Evolutionary conservation across 2,113 vertebrate species (phyloP).

Genomic region (Mesitornis unicolor): DNA sequence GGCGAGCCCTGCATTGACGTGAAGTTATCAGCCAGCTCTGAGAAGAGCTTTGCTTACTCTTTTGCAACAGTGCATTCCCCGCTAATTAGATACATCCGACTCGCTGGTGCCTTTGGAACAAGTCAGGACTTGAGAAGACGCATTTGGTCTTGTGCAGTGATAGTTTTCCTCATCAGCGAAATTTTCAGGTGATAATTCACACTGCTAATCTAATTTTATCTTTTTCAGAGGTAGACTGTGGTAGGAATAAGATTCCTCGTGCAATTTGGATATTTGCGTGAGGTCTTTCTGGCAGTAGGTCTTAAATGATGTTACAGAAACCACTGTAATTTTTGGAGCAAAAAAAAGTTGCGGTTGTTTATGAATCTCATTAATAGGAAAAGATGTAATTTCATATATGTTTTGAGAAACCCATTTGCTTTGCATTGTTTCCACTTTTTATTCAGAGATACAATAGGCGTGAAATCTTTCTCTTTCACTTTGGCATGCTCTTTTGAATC

Average conservation of each 20-base stretch:
- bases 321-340: background rate
- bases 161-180: slow-evolving; percentile 30
- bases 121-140: slow-evolving; percentile 43
- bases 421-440: background rate
- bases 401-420: background rate
- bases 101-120: slow-evolving; percentile 61
- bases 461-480: background rate
- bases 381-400: background rate
- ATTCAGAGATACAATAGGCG: background rate
- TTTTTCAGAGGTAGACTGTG: background rate
- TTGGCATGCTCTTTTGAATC: background rate
- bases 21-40: slow-evolving; percentile 25
- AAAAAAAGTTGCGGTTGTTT: background rate
- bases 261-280: background rate
- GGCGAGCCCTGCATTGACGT: background rate
- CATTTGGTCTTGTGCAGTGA: slow-evolving; percentile 44
- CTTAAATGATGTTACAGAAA: background rate
- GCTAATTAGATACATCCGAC: slow-evolving; percentile 63
- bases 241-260: background rate
- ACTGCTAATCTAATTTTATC: background rate
- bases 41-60: slow-evolving; percentile 61
- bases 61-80: slow-evolving; percentile 63
- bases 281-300: background rate
- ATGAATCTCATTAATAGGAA: background rate
- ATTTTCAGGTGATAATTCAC: slow-evolving; percentile 46